Evolutionary conservation across 1,140 invertebrate genomes (phyloP).

Genomic region (Danaus plexippus): DNA sequence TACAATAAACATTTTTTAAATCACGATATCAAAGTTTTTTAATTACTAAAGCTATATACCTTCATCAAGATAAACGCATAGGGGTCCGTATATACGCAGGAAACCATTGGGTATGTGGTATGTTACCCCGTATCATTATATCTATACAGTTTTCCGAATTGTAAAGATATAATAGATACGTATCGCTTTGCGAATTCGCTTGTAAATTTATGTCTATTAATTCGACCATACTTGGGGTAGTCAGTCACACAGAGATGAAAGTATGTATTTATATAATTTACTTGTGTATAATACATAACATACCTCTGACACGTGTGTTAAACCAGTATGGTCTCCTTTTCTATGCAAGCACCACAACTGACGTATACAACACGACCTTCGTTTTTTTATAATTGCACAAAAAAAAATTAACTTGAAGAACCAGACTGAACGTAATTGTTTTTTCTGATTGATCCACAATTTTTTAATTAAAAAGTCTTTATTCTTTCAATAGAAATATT

Average conservation of each 20-base stretch:
- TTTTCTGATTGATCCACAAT: too few relatives aligned
- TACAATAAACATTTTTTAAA: conserved; percentile 12
- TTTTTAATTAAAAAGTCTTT: too few relatives aligned
- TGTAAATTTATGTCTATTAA: conserved; percentile 11
- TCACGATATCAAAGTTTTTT: conserved; percentile 30
- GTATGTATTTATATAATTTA: too few relatives aligned
- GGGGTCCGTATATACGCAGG: conserved; percentile 38
- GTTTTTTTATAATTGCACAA: background rate
- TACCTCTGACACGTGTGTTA: conserved; percentile 9
- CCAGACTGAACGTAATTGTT: too few relatives aligned
- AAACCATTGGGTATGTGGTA: conserved; percentile 25
- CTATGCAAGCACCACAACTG: conserved; percentile 18
- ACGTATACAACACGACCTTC: conserved; percentile 28
- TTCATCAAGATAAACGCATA: background rate
- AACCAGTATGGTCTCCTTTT: conserved; percentile 4
- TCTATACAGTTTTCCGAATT: background rate
- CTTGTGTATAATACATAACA: conserved; percentile 1
- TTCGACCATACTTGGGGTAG: background rate
- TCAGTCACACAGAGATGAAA: conserved; percentile 5
- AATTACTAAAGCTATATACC: background rate
- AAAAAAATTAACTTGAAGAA: background rate
- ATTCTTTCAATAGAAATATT: too few relatives aligned
- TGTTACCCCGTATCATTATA: conserved; percentile 16
- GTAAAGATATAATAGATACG: conserved; percentile 4
- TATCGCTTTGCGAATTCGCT: conserved; percentile 18